Evolutionary conservation across 2,797 vertebrate species (phyloP), one percentile per base, ranked within the genome.

Genomic region (Threskiornis aethiopicus): DNA sequence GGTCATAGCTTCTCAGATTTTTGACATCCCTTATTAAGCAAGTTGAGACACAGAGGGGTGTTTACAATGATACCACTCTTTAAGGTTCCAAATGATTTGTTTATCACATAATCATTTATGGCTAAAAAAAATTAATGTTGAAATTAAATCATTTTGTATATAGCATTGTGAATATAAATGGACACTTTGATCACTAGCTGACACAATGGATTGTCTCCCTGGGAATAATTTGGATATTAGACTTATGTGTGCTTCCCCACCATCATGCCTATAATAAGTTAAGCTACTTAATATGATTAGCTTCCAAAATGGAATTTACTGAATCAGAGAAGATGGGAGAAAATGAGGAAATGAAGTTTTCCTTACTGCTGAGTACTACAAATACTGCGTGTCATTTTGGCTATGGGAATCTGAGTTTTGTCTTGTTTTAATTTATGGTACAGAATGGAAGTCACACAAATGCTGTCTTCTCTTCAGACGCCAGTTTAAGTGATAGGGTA

Each of bases 201-300:
- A 87, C 55, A 77, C 44, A 37, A 86, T 47, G 59, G 44, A 87
- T 92, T 57, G 47, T 87, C 37, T 93, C 52, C n/a, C 69, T 67
- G 85, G 84, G 79, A 93, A 64, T 71, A 94, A 96, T 83, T 52
- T 61, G 73, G 13, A 13, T 94, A n/a, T 93, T 90, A 86, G 80
- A 88, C 39, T 87, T 91, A 62, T 3, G 14, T 51, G 61, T 71
- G 33, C 77, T 64, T 93, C 52, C 61, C 57, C 0, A 1, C 39
- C 51, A 69, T 64, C 75, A 66, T 77, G 52, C 39, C 41, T 83
- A 31, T 58, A 93, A 58, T 70, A 95, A 77, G 33, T 83, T 93
- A 90, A 94, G 65, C 57, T 83, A 42, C 59, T 93, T 91, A 93
- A 88, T 62, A 84, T 44, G 67, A 91, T 90, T 91, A 96, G 33